These are phyloP conservation scores for Toxotes lorentzi DNA, from an alignment of 2,797 vertebrate genomes.

Conservation along the genomic window DNA sequence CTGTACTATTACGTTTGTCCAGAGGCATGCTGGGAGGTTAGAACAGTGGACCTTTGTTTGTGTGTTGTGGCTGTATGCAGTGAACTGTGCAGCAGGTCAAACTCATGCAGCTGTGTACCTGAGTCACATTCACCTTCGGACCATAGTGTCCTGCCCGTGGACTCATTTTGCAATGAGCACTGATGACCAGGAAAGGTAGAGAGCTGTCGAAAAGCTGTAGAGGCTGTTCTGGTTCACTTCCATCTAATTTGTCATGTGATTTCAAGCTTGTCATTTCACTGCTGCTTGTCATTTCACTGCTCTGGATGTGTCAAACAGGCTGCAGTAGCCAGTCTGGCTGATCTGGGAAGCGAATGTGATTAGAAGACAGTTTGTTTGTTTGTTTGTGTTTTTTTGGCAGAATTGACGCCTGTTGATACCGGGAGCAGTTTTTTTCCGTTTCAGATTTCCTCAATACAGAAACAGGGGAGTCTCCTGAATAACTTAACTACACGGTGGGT, in stretches of 20 bases:
- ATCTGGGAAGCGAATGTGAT: neutral
- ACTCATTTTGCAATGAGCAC: conserved; percentile 1
- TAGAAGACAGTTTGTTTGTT: too few relatives aligned
- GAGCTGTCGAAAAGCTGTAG: neutral
- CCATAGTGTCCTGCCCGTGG: neutral
- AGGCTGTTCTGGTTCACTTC: neutral
- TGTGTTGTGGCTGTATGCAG: conserved; percentile 10
- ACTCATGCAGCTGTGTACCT: conserved; percentile 8
- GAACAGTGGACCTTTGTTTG: neutral
- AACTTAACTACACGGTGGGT: too few relatives aligned
- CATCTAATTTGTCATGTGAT: too few relatives aligned
- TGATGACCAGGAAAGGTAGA: neutral
- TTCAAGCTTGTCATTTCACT: neutral
- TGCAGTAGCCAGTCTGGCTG: neutral
- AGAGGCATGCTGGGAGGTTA: neutral
- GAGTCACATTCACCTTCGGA: conserved; percentile 4
- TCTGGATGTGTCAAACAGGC: neutral
- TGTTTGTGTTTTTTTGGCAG: too few relatives aligned
- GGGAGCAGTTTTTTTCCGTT: too few relatives aligned
- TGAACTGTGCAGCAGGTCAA: conserved; percentile 19
- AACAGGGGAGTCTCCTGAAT: too few relatives aligned
- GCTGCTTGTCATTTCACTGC: neutral
- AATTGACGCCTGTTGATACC: too few relatives aligned
- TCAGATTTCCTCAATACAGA: too few relatives aligned
- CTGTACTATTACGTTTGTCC: neutral